phyloP scores from a whole-genome alignment of 2,888 invertebrate species.

The Lasioglossum leucozonium region DNA sequence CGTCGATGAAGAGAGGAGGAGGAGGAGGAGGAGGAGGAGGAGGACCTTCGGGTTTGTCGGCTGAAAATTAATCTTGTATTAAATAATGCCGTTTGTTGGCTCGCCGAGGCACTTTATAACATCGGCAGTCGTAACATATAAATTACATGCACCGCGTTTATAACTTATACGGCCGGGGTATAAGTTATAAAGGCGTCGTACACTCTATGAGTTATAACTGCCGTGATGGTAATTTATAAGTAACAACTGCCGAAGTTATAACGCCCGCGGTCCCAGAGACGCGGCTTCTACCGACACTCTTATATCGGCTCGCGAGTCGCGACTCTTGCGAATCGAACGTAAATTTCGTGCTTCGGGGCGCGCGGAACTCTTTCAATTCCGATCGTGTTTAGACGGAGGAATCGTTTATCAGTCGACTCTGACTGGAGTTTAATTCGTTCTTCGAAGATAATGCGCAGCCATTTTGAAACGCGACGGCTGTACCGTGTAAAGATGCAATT shows the following conservation, averaged over 20 bases:
- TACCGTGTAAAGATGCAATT: neutral
- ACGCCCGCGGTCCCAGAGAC: constrained; percentile 43
- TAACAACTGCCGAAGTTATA: constrained; percentile 69
- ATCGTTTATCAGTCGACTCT: constrained; percentile 10
- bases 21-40: too few relatives aligned
- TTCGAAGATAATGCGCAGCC: neutral
- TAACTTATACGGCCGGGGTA: constrained; percentile 56
- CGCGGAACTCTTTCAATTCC: neutral
- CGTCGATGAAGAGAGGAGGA: neutral
- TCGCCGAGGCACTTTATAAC: constrained; percentile 40
- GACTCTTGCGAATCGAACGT: constrained; percentile 53
- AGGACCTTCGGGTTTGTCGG: neutral
- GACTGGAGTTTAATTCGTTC: constrained; percentile 26
- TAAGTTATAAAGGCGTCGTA: constrained; percentile 67
- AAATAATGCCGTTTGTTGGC: constrained; percentile 51
- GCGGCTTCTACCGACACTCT: constrained; percentile 21
- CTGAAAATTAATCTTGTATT: constrained; percentile 42
- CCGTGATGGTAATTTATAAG: constrained; percentile 68
- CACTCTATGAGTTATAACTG: constrained; percentile 65
- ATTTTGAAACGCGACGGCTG: neutral
- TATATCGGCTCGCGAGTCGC: constrained; percentile 30
- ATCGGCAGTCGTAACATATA: constrained; percentile 62
- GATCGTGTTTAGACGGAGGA: constrained; percentile 18
- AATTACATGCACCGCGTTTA: constrained; percentile 55
- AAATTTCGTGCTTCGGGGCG: constrained; percentile 29